A percentile compares a stretch with the other conserved stretches of the same genome.
Evolutionary conservation across 2,888 invertebrate genomes (phyloP).

Genomic region (Acanthosepion lycidas): DNA sequence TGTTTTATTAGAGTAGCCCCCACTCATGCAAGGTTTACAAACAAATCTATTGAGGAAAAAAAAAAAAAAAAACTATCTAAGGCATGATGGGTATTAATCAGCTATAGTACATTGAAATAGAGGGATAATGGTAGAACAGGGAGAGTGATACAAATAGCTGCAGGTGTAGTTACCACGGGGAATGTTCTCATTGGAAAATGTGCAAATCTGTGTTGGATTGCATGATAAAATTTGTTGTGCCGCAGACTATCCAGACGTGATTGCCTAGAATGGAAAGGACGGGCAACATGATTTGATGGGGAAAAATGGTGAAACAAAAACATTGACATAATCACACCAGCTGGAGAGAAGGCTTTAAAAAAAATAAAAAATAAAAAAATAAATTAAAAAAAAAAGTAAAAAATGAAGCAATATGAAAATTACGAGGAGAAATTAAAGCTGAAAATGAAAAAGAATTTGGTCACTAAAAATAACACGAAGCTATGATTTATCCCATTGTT

Average conservation of each 20-base stretch:
- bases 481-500: neutral
- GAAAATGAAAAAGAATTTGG: neutral
- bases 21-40: neutral
- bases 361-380: neutral
- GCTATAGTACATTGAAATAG: neutral
- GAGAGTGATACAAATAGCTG: neutral
- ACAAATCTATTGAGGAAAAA: neutral
- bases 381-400: too few relatives aligned
- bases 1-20: neutral
- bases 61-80: neutral
- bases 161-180: constrained; percentile 37
- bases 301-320: neutral
- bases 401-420: neutral
- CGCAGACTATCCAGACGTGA: neutral
- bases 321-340: constrained; percentile 16
- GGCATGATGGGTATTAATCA: constrained; percentile 3
- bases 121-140: neutral
- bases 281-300: neutral
- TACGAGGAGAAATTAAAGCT: neutral
- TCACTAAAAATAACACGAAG: neutral
- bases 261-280: constrained; percentile 36
- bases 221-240: constrained; percentile 40
- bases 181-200: constrained; percentile 24
- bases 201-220: constrained; percentile 40
- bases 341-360: neutral